Conservation (phyloP, 2,888 invertebrate genomes). For the Tuta absoluta region DNA sequence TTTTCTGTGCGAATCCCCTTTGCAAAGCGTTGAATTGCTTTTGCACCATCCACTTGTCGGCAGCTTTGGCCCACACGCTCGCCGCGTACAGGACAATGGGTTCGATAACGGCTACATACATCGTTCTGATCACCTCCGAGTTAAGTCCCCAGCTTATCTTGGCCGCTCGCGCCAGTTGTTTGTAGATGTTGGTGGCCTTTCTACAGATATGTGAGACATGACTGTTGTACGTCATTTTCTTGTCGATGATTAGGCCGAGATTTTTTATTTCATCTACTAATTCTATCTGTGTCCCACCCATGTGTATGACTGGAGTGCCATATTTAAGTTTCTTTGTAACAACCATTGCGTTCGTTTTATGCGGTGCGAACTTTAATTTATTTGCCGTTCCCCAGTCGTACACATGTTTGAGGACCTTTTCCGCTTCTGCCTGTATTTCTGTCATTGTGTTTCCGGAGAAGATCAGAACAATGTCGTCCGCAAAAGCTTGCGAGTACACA, state of each 20-base stretch:
- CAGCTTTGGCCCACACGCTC: neutral
- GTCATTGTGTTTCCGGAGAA: too few species aligned
- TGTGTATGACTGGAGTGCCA: neutral
- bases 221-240: neutral
- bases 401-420: too few species aligned
- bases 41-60: neutral
- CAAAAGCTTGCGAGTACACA: neutral
- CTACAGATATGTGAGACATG: neutral
- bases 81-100: neutral
- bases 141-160: neutral
- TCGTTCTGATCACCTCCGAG: neutral
- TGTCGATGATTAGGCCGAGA: neutral
- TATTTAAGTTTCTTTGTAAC: neutral
- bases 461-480: too few species aligned
- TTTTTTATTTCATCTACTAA: neutral
- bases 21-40: neutral
- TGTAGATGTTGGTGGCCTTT: neutral
- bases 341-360: neutral
- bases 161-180: neutral
- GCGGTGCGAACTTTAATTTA: constrained; percentile 5
- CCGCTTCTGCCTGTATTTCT: too few species aligned
- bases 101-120: neutral
- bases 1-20: neutral
- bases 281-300: neutral
- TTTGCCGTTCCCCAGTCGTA: too few species aligned